These are phyloP conservation scores for Phoeniculus purpureus DNA, from an alignment of 2,797 vertebrate species.

Conservation along the genomic window DNA sequence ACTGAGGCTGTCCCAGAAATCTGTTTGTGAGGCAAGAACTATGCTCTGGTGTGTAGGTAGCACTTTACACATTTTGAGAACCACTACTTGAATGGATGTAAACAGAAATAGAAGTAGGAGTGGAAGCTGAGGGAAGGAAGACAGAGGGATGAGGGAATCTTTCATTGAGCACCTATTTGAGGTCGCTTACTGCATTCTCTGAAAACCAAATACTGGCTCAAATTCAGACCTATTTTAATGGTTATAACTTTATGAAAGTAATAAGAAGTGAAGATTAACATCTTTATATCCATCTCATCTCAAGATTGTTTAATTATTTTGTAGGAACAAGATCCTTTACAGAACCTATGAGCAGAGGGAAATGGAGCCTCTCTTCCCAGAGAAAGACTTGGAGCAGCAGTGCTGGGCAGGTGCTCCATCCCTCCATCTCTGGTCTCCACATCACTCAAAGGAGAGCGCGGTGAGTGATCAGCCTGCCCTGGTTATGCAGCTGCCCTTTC, in stretches of 20 bases:
- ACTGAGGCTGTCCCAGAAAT: neutral
- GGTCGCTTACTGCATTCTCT: neutral
- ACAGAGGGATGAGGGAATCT: neutral
- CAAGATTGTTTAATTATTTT: neutral
- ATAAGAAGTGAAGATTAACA: neutral
- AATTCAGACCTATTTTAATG: neutral
- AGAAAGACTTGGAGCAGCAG: neutral
- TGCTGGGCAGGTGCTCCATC: neutral
- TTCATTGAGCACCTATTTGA: neutral
- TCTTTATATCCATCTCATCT: neutral
- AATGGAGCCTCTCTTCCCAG: neutral
- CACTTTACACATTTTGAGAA: neutral
- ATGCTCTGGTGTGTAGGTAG: neutral
- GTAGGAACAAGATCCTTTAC: neutral
- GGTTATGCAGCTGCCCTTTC: neutral
- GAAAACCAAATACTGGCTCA: neutral
- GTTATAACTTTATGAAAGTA: neutral
- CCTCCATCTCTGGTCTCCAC: neutral
- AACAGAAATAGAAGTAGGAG: conserved; percentile 11
- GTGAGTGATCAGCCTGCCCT: neutral
- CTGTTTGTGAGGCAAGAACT: neutral
- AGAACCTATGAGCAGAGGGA: neutral
- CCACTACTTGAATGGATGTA: neutral
- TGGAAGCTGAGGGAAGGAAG: neutral
- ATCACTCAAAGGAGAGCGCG: accelerated